These are phyloP conservation scores for Drosophila quinaria DNA, from an alignment of 2,888 invertebrate species.

Conservation along the genomic window DNA sequence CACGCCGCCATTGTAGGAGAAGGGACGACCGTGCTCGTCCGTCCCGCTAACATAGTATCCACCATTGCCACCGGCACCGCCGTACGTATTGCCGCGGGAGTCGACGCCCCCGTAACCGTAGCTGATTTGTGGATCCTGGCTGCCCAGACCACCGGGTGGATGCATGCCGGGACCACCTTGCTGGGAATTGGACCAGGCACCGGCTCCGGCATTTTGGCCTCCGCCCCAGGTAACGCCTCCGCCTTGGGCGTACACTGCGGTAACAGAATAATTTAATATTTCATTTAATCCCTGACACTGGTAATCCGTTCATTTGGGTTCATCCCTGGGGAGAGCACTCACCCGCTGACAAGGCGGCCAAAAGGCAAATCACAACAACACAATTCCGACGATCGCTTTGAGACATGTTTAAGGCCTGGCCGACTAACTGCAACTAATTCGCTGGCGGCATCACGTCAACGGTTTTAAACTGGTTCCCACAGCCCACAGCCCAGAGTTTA, in stretches of 20 bases:
- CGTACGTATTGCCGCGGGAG: slow-evolving; percentile 60
- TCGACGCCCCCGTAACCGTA: slow-evolving; percentile 73
- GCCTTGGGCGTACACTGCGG: slow-evolving; percentile 47
- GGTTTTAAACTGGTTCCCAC: slow-evolving; percentile 72
- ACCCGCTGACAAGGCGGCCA: slow-evolving; percentile 48
- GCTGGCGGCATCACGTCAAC: slow-evolving; percentile 49
- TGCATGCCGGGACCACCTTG: slow-evolving; percentile 61
- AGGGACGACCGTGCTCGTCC: slow-evolving; percentile 77
- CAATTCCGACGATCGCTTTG: slow-evolving; percentile 42
- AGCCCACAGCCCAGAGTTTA: neutral
- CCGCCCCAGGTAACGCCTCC: slow-evolving; percentile 58
- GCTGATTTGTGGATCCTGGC: slow-evolving; percentile 62
- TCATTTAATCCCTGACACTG: slow-evolving; percentile 29
- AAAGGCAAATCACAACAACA: slow-evolving; percentile 29
- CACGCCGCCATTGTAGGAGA: slow-evolving; percentile 59
- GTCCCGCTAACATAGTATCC: slow-evolving; percentile 71
- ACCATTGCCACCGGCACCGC: slow-evolving; percentile 70
- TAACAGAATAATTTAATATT: neutral
- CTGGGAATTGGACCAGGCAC: slow-evolving; percentile 69
- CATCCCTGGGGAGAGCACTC: slow-evolving; percentile 35
- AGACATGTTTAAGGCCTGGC: slow-evolving; percentile 63
- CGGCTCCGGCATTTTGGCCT: slow-evolving; percentile 55
- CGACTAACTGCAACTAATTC: slow-evolving; percentile 65
- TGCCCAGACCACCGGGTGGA: slow-evolving; percentile 60
- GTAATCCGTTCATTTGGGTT: slow-evolving; percentile 34